Evolutionary conservation across 2,113 vertebrate genomes (phyloP).

Genomic region (Mobula hypostoma): DNA sequence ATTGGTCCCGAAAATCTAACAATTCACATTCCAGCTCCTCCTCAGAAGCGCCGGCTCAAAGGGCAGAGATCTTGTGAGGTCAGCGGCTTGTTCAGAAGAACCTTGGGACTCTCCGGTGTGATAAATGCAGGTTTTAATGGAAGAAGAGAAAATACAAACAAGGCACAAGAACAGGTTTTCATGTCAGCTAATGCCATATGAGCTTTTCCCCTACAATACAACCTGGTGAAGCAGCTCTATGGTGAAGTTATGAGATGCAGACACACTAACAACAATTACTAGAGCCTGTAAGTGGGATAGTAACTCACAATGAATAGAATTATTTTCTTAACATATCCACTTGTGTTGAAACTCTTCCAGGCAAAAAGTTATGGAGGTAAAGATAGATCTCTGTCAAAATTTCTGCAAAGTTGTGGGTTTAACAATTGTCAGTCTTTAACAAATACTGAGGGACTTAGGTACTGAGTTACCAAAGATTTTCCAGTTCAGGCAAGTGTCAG

Average conservation of each 20-base stretch:
- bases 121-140: not conserved
- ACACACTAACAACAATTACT: not conserved
- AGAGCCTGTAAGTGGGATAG: not conserved
- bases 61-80: not conserved
- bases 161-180: not conserved
- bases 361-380: not conserved
- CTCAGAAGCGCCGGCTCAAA: not conserved
- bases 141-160: slow-evolving; percentile 3
- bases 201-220: not conserved
- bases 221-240: not conserved
- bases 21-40: not conserved
- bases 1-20: not conserved
- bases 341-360: slow-evolving; percentile 8
- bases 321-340: not conserved
- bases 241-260: not conserved
- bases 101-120: not conserved
- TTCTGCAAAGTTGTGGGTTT: not conserved
- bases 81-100: not conserved
- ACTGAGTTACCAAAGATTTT: not conserved
- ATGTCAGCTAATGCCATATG: not conserved
- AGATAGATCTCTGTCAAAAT: not conserved
- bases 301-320: not conserved
- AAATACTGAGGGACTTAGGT: not conserved
- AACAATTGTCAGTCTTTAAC: not conserved
- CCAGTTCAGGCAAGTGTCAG: not conserved